Evolutionary conservation across 2,797 vertebrate genomes (phyloP).

Genomic region (Triplophysa bombifrons): DNA sequence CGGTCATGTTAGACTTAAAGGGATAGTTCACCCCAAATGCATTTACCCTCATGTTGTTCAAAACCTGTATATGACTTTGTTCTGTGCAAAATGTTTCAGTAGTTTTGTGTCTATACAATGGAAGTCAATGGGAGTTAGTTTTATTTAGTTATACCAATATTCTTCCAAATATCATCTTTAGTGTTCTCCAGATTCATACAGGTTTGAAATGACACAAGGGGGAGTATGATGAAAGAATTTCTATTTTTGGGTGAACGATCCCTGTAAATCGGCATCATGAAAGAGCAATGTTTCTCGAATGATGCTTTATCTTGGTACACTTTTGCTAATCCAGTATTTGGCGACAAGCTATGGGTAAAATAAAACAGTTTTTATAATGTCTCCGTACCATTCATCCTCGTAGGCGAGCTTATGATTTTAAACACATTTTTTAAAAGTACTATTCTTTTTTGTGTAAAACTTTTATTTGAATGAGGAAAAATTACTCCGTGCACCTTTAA

Average conservation of each 20-base stretch:
- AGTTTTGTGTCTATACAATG: background rate
- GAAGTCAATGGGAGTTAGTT: background rate
- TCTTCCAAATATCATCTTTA: too few species aligned
- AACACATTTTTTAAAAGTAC: background rate
- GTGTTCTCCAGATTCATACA: too few species aligned
- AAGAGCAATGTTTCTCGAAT: background rate
- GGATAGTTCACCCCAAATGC: too few species aligned
- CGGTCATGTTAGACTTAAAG: too few species aligned
- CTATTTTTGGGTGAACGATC: background rate
- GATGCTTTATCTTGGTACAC: background rate
- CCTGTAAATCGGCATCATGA: background rate
- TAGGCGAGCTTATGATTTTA: background rate
- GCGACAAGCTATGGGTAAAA: background rate
- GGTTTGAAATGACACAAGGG: too few species aligned
- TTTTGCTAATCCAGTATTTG: background rate
- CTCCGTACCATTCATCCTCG: background rate
- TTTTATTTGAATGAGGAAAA: slow-evolving; percentile 60
- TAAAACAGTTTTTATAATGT: background rate
- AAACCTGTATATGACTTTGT: too few species aligned
- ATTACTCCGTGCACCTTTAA: slow-evolving; percentile 54
- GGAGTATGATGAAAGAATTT: too few species aligned
- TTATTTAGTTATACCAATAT: background rate
- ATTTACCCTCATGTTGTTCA: too few species aligned
- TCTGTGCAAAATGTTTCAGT: too few species aligned
- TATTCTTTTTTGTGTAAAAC: background rate